phyloP scores from a whole-genome alignment of 2,888 invertebrate species.

The Trichacis sp. region DNA sequence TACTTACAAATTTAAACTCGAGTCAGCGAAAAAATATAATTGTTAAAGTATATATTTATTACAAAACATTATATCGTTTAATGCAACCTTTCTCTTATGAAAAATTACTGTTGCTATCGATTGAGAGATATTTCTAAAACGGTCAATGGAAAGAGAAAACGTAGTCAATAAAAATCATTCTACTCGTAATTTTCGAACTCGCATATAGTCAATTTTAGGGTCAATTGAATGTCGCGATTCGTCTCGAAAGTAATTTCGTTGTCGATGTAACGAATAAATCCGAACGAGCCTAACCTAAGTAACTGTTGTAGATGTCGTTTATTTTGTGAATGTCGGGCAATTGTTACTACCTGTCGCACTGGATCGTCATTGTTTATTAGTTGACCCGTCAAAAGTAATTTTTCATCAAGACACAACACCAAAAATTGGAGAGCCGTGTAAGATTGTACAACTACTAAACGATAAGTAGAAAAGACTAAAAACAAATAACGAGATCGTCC shows the following conservation, averaged over 20 bases:
- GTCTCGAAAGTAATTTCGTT: neutral
- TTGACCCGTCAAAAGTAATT: slow-evolving; percentile 26
- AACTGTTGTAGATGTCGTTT: too few species aligned
- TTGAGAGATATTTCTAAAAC: neutral
- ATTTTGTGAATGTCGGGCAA: too few species aligned
- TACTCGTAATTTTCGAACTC: neutral
- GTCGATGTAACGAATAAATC: neutral
- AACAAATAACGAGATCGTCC: slow-evolving; percentile 1
- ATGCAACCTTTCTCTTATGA: slow-evolving; percentile 11
- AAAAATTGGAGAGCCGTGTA: slow-evolving; percentile 1
- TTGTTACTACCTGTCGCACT: too few species aligned
- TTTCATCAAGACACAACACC: slow-evolving; percentile 15
- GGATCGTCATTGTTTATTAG: neutral
- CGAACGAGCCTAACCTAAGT: too few species aligned
- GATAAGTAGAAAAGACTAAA: slow-evolving; percentile 23
- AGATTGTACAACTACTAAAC: too few species aligned
- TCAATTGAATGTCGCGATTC: slow-evolving; percentile 27
- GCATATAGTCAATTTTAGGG: slow-evolving; percentile 32
- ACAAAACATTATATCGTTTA: slow-evolving; percentile 1
- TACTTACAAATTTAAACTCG: too few species aligned
- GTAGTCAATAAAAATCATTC: neutral
- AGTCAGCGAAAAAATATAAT: too few species aligned
- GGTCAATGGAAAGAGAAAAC: neutral
- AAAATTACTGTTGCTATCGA: slow-evolving; percentile 27
- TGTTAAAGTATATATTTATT: slow-evolving; percentile 26